A percentile compares a stretch with the other conserved stretches of the same genome.
Evolutionary conservation across 2,888 invertebrate species (phyloP).

Genomic region (Cylindroiulus punctatus): DNA sequence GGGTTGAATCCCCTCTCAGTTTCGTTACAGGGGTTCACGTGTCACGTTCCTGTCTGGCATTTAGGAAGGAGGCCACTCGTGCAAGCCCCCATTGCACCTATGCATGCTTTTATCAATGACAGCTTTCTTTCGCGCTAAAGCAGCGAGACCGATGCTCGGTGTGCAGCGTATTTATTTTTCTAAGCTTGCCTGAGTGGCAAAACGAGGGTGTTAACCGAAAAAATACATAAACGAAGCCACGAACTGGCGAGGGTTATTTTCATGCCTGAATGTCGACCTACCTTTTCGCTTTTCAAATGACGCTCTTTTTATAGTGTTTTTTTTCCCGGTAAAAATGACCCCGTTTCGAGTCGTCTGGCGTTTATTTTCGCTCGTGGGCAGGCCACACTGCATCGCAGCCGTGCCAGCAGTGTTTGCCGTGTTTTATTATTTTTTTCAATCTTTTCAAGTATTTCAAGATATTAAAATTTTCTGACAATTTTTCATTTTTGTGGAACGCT

Average conservation of each 20-base stretch:
- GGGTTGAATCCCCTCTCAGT: conserved; percentile 6
- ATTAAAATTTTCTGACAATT: too few species aligned
- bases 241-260: neutral
- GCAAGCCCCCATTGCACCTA: neutral
- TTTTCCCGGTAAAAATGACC: neutral
- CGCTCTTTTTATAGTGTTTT: neutral
- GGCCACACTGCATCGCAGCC: neutral
- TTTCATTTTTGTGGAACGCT: too few species aligned
- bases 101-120: conserved; percentile 29
- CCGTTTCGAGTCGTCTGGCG: neutral
- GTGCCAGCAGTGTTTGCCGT: neutral
- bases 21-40: neutral
- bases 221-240: neutral
- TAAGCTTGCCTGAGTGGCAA: neutral
- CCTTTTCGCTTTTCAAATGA: neutral
- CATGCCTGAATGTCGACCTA: conserved; percentile 15
- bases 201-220: conserved; percentile 34
- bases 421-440: neutral
- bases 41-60: conserved; percentile 28
- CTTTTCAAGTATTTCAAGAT: too few species aligned
- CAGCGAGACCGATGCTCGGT: neutral
- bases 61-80: neutral
- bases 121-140: conserved; percentile 23
- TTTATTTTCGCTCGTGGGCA: neutral
- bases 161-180: conserved; percentile 27